Evolutionary conservation across 2,113 vertebrate genomes (phyloP).

Genomic region (Isichthys henryi): DNA sequence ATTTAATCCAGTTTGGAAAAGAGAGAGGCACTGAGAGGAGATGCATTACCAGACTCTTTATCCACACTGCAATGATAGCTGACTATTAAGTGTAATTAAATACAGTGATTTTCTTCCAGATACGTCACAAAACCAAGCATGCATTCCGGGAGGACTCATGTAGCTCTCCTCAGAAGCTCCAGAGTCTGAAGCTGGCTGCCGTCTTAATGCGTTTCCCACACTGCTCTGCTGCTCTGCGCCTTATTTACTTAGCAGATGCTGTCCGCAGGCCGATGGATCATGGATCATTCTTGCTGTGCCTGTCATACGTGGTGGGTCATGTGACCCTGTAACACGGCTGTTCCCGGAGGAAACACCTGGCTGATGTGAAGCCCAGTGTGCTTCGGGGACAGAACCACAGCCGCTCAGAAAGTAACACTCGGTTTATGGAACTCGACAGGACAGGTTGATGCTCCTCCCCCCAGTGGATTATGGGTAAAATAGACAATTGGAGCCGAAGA

Average conservation of each 20-base stretch:
- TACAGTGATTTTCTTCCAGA: neutral
- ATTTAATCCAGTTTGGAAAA: neutral
- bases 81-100: conserved; percentile 12
- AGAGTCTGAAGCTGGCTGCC: neutral
- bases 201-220: neutral
- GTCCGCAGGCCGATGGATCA: neutral
- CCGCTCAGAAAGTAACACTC: neutral
- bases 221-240: neutral
- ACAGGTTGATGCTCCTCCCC: neutral
- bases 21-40: neutral
- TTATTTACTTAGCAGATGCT: neutral
- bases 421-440: neutral
- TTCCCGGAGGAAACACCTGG: neutral
- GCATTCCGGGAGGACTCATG: neutral
- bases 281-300: neutral
- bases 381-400: too few species aligned
- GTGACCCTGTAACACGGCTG: neutral
- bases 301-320: neutral
- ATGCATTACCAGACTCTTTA: neutral
- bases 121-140: neutral
- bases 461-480: neutral
- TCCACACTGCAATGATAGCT: neutral
- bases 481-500: neutral
- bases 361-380: too few species aligned
- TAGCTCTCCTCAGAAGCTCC: neutral